phyloP scores from a whole-genome alignment of 2,113 vertebrate genomes.

The Hipposideros armiger region DNA sequence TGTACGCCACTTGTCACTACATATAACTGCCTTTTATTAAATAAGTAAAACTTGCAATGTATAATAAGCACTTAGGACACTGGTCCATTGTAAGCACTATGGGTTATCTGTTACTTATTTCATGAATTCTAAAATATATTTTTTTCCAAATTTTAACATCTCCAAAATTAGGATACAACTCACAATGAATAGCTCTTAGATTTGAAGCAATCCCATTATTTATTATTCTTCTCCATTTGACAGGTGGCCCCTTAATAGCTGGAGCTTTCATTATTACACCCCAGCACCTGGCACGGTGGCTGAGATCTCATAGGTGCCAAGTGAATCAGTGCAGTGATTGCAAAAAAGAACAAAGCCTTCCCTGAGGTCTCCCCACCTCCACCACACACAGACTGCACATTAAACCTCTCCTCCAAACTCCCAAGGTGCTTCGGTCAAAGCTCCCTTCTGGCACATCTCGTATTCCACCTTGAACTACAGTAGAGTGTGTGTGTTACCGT shows the following conservation, averaged over 20 bases:
- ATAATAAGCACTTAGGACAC: not conserved
- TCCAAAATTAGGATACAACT: not conserved
- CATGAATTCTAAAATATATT: conserved; percentile 18
- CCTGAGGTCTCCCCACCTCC: too few relatives aligned
- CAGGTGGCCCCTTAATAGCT: not conserved
- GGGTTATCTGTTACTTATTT: not conserved
- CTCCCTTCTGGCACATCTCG: not conserved
- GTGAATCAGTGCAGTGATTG: not conserved
- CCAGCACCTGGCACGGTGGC: not conserved
- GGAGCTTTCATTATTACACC: not conserved
- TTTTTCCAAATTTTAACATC: conserved; percentile 3
- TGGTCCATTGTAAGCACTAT: not conserved
- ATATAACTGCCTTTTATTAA: not conserved
- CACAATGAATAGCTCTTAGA: not conserved
- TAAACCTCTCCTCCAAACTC: not conserved
- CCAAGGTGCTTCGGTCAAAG: not conserved
- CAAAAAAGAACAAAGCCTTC: not conserved
- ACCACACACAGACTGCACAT: not conserved
- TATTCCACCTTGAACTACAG: not conserved
- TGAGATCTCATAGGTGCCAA: not conserved
- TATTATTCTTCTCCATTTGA: not conserved
- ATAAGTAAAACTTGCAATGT: not conserved
- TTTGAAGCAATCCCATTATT: not conserved
- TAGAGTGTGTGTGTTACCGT: not conserved
- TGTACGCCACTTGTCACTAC: not conserved